Conservation (phyloP, 2,797 vertebrate species). For the Bovichtus diacanthus region DNA sequence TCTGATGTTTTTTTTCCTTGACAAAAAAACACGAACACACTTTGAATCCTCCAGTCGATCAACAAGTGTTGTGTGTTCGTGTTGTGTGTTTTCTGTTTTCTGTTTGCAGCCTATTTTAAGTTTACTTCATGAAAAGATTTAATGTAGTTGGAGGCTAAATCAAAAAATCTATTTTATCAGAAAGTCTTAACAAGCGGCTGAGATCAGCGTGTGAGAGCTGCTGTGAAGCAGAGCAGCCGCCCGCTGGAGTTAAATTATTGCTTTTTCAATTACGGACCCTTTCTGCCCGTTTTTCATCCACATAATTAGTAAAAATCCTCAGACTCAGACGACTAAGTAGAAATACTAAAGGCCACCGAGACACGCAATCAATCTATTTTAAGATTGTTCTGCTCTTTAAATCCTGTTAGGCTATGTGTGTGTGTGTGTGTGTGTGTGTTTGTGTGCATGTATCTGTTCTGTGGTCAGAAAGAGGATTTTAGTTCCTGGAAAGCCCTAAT, state of each 20-base stretch:
- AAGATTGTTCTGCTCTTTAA: slow-evolving; percentile 37
- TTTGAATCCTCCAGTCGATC: background rate
- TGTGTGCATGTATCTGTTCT: slow-evolving; percentile 4
- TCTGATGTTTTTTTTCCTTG: no score
- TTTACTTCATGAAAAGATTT: background rate
- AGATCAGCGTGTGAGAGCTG: background rate
- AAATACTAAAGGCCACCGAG: slow-evolving; percentile 62
- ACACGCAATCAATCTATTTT: slow-evolving; percentile 52
- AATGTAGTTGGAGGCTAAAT: slow-evolving; percentile 4
- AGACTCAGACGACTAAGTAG: slow-evolving; percentile 46
- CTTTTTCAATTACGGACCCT: slow-evolving; percentile 63
- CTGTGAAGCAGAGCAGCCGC: background rate
- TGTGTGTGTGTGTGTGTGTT: slow-evolving; percentile 25
- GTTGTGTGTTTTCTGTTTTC: no score
- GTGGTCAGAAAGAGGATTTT: background rate
- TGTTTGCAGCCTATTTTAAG: background rate
- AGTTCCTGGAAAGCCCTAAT: background rate
- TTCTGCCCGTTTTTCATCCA: slow-evolving; percentile 33
- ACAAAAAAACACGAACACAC: no score
- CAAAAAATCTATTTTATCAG: slow-evolving; percentile 22
- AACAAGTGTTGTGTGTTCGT: no score
- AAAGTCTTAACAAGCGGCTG: background rate
- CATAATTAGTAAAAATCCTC: slow-evolving; percentile 69
- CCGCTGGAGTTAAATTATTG: slow-evolving; percentile 52
- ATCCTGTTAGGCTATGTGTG: slow-evolving; percentile 40